Conservation (phyloP, 2,113 vertebrate genomes). For the Corythaixoides concolor region DNA sequence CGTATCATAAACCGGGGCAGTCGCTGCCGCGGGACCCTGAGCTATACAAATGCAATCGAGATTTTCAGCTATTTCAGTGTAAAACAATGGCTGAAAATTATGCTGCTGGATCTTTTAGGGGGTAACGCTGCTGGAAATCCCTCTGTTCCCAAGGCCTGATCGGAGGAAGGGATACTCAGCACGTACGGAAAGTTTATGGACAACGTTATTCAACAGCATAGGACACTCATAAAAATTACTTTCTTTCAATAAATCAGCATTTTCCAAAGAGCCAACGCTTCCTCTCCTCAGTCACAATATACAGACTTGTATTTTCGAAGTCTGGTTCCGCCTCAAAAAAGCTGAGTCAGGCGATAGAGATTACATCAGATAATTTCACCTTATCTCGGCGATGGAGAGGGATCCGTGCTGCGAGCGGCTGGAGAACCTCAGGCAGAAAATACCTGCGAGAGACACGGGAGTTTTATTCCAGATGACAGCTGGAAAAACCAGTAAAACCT, state of each 20-base stretch:
- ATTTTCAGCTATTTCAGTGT: fast-evolving
- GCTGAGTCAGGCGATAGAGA: fast-evolving
- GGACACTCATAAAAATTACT: fast-evolving
- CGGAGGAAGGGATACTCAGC: neutral
- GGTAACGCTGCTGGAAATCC: neutral
- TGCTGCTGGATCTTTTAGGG: neutral
- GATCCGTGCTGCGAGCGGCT: fast-evolving
- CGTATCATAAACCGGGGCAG: fast-evolving
- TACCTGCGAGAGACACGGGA: neutral
- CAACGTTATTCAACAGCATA: fast-evolving
- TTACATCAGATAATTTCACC: fast-evolving
- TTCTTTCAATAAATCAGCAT: neutral
- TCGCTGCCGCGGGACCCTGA: fast-evolving
- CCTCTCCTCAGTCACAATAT: fast-evolving
- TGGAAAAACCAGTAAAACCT: conserved; percentile 28
- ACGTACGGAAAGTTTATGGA: fast-evolving
- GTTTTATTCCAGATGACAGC: neutral
- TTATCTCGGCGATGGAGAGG: fast-evolving
- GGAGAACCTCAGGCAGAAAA: neutral
- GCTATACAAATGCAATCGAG: fast-evolving
- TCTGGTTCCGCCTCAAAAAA: fast-evolving
- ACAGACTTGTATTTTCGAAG: neutral
- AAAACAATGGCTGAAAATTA: neutral
- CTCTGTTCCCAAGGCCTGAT: neutral
- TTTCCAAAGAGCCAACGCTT: neutral